Percentiles rank a stretch among this genome's conserved stretches.
phyloP scores from a whole-genome alignment of 2,888 invertebrate species.

The Monochamus alternatus region DNA sequence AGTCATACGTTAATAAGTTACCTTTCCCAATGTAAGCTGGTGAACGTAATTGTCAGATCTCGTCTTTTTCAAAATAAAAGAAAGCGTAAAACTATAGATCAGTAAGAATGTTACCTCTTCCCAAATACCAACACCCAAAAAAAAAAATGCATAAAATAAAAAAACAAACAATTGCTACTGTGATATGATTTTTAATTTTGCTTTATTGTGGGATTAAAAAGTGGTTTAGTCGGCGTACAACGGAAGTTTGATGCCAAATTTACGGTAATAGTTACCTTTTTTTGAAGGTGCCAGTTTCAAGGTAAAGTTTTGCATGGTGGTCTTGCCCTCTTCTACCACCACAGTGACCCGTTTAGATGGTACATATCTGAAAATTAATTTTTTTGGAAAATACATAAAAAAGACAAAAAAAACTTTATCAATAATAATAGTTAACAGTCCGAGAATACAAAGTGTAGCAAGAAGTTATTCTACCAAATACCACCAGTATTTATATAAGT shows the following conservation, averaged over 20 bases:
- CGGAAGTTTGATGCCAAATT: conserved; percentile 48
- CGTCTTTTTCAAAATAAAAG: too few species aligned
- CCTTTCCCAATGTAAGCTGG: too few species aligned
- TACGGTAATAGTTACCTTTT: conserved; percentile 58
- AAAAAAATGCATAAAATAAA: neutral
- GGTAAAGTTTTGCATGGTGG: conserved; percentile 70
- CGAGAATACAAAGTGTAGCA: too few species aligned
- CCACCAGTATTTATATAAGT: too few species aligned
- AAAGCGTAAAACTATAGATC: neutral
- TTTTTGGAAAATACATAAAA: neutral
- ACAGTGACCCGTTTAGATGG: conserved; percentile 70
- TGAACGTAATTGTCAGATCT: too few species aligned
- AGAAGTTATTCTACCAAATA: too few species aligned
- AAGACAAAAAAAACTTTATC: too few species aligned
- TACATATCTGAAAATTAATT: conserved; percentile 72
- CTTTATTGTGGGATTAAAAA: neutral
- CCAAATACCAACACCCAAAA: conserved; percentile 12
- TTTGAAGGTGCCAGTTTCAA: conserved; percentile 62
- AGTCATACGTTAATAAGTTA: too few species aligned
- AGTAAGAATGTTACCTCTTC: neutral
- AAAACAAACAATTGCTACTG: neutral
- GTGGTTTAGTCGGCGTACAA: conserved; percentile 53
- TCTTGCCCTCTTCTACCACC: conserved; percentile 66
- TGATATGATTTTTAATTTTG: conserved; percentile 1
- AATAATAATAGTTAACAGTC: too few species aligned